These are phyloP conservation scores for Nephila pilipes DNA, from an alignment of 1,140 invertebrate species.

Conservation along the genomic window DNA sequence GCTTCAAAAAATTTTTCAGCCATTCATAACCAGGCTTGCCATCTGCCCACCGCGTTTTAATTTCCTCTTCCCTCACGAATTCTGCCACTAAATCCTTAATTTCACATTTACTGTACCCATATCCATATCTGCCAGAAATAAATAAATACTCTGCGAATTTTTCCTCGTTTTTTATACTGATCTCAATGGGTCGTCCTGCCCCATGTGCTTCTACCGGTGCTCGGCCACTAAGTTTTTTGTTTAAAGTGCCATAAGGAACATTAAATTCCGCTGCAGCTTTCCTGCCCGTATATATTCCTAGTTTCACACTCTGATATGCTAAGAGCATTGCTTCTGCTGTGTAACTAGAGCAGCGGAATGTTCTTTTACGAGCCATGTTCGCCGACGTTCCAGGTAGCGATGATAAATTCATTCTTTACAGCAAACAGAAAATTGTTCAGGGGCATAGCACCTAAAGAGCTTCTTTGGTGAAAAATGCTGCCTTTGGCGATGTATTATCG, in stretches of 20 bases:
- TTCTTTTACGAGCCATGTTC: neutral
- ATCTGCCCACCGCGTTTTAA: conserved; percentile 1
- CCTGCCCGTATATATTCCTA: neutral
- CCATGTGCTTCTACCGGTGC: conserved; percentile 12
- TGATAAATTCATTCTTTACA: neutral
- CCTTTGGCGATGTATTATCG: neutral
- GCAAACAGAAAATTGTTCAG: neutral
- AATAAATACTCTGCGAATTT: neutral
- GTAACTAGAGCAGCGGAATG: neutral
- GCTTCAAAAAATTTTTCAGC: conserved; percentile 32
- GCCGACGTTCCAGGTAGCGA: neutral
- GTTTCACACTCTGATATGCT: neutral
- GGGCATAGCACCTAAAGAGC: neutral
- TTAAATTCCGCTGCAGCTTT: neutral
- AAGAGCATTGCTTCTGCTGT: conserved; percentile 2
- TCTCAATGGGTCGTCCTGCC: conserved; percentile 8
- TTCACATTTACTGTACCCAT: neutral
- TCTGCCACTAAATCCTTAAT: neutral
- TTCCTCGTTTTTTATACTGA: neutral
- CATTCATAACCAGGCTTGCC: conserved; percentile 26
- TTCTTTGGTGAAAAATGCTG: neutral
- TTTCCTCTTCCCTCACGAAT: neutral
- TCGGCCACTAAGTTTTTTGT: conserved; percentile 23
- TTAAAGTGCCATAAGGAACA: neutral
- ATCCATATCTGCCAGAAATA: neutral